Base-by-base conservation (phyloP, 2,797 vertebrate genomes). In the Coregonus sp. region DNA sequence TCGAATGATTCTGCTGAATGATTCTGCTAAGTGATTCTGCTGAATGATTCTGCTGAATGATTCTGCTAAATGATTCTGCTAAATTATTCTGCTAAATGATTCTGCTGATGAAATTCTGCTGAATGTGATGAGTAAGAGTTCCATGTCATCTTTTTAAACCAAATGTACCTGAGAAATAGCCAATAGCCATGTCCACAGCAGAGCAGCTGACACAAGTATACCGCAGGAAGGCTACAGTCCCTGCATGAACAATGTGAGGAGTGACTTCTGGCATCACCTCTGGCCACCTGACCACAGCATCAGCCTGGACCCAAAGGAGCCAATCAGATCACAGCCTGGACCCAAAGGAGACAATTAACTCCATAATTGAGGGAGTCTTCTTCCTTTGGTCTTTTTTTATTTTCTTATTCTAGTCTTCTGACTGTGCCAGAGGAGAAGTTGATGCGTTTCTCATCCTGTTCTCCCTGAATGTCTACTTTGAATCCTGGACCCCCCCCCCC, bases 171-270 rank as follows among this genome's bases (percentile, higher is more conserved):
- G 75, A 61, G 81, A 76, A 25, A 6, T 63, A 25, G 59, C 25
- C 7, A 11, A 63, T 72, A 35, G 54, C 16, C 18, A 76, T 83
- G 78, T 73, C 68, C 78, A 81, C 74, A 79, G 84, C 87, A 82
- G 70, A 68, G 76, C 37, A 67, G 73, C 82, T 78, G 76, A 75
- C n/a, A 12, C 74, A 86, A 31, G 20, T 66, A 83, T 84, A 79
- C 86, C 75, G 82, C 85, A 88, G 84, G 87, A 91, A 89, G 84
- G 82, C 83, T 84, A 56, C 75, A 80, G 82, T 90, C 85, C 79
- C 84, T 85, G 85, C 85, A 86, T 81, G 72, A 77, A 82, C 76
- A 73, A 59, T 90, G 61, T 31, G 80, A 85, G 90, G 88, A 75
- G 85, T 89, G 83, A 89, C 84, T 81, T 82, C 70, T 87, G 84